Evolutionary conservation across 2,888 invertebrate species (phyloP).

Genomic region (Epiblema foenella): DNA sequence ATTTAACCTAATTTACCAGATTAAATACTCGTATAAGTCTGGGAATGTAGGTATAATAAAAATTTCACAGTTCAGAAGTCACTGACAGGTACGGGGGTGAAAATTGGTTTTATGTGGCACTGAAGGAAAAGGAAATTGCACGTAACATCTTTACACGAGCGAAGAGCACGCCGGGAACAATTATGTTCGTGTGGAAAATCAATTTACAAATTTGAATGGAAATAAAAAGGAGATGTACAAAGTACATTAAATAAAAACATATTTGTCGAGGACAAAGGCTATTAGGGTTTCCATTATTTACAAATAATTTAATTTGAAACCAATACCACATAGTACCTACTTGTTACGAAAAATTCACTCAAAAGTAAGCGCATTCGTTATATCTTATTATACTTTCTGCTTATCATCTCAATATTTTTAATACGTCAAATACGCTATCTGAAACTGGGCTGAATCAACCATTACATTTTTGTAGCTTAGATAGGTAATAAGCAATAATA

Average conservation of each 20-base stretch:
- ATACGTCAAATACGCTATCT: too few relatives aligned
- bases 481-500: too few relatives aligned
- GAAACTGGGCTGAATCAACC: too few relatives aligned
- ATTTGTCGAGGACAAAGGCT: background rate
- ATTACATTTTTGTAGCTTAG: too few relatives aligned
- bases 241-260: background rate
- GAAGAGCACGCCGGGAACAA: slow-evolving; percentile 15
- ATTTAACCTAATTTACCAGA: slow-evolving; percentile 38
- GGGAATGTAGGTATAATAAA: slow-evolving; percentile 37
- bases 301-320: background rate
- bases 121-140: slow-evolving; percentile 39
- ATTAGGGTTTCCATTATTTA: too few relatives aligned
- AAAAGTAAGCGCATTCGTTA: too few relatives aligned
- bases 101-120: slow-evolving; percentile 43
- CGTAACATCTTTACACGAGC: slow-evolving; percentile 28
- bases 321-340: too few relatives aligned
- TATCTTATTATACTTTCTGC: too few relatives aligned
- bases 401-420: too few relatives aligned
- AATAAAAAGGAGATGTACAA: background rate
- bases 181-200: slow-evolving; percentile 26
- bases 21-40: slow-evolving; percentile 34
- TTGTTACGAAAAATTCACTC: too few relatives aligned
- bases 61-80: slow-evolving; percentile 41
- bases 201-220: slow-evolving; percentile 17
- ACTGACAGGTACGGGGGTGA: slow-evolving; percentile 34